Base-by-base conservation (phyloP, 2,888 invertebrate genomes). In the Amblyjoppa fuscipennis region DNA sequence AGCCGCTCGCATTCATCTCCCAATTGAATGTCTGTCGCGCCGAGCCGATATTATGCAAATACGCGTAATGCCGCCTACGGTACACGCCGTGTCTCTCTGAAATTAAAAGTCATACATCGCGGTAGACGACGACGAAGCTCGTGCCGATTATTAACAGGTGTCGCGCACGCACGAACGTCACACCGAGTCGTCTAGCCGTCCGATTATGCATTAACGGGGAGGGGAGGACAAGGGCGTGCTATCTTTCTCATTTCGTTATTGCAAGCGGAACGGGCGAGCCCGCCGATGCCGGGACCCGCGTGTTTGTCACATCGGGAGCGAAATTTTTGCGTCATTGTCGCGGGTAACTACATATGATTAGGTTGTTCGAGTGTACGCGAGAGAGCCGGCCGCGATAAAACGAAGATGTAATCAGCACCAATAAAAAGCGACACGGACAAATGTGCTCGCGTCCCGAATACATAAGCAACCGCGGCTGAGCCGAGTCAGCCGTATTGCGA, bases 141-240 rank as follows among this genome's bases (percentile, higher is more conserved):
- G 76, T 59, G 75, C 34, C 80, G 76, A 85, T 85, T 85, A 85
- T 85, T 85, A 85, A 83, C 85, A 85, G 85, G 85, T 85, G 85
- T 85, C 85, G 61, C 31, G 76, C 68, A 74, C 68, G 83, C 80
- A 77, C 73, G 76, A 77, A 73, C 73, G 73, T 61, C 71, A 68
- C 61, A 83, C 69, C 74, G 83, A 38, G 64, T 69, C 78, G 81
- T 45, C 45, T 13, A 45, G 13, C 53, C 78, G 73, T 68, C 45
- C 41, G 45, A 53, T 51, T 28, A 80, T 82, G 78, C 75, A 75
- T 83, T 28, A 82, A 85, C 75, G 71, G 38, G 75, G 59, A 31
- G 49, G 13, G 45, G 13, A 45, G 68, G 38, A 68, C 20, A 20
- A 25, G 66, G 5, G 31, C 61, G 16, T 6, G 13, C 9, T 20